A percentile compares a stretch with the other conserved stretches of the same genome.
Evolutionary conservation across 2,888 invertebrate genomes (phyloP).

Genomic region (Poecilobothrus nobilitatus): DNA sequence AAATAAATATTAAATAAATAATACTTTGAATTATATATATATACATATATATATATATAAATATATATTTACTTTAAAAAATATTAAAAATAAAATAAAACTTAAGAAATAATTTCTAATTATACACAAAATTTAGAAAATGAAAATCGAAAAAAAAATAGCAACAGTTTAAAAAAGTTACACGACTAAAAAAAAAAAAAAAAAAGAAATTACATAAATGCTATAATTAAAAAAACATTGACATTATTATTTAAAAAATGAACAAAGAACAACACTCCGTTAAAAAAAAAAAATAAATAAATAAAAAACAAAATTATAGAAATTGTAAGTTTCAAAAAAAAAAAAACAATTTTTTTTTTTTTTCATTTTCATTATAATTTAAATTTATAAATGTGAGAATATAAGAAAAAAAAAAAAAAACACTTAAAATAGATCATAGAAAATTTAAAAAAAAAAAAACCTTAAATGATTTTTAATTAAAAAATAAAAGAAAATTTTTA

Average conservation of each 20-base stretch:
- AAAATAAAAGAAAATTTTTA: constrained; percentile 21
- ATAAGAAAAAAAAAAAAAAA: constrained; percentile 20
- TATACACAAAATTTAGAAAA: constrained; percentile 18
- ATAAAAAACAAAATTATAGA: constrained; percentile 12
- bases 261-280: constrained; percentile 15
- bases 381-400: constrained; percentile 7
- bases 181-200: constrained; percentile 16
- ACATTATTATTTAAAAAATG: constrained; percentile 15
- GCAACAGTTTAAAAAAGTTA: constrained; percentile 11
- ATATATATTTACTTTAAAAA: constrained; percentile 7
- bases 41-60: constrained; percentile 19
- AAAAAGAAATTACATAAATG: constrained; percentile 20
- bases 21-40: constrained; percentile 9
- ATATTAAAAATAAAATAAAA: constrained; percentile 11
- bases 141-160: constrained; percentile 17
- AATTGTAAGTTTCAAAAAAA: background rate
- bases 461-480: constrained; percentile 23
- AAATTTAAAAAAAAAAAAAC: constrained; percentile 23
- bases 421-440: background rate
- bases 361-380: constrained; percentile 3
- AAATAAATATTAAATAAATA: constrained; percentile 1
- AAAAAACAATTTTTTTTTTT: background rate
- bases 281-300: constrained; percentile 10
- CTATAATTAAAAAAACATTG: constrained; percentile 27
- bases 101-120: constrained; percentile 27